These are phyloP conservation scores for Eucidaris tribuloides DNA, from an alignment of 35 echinoderm and acorn worm species.

Conservation along the genomic window DNA sequence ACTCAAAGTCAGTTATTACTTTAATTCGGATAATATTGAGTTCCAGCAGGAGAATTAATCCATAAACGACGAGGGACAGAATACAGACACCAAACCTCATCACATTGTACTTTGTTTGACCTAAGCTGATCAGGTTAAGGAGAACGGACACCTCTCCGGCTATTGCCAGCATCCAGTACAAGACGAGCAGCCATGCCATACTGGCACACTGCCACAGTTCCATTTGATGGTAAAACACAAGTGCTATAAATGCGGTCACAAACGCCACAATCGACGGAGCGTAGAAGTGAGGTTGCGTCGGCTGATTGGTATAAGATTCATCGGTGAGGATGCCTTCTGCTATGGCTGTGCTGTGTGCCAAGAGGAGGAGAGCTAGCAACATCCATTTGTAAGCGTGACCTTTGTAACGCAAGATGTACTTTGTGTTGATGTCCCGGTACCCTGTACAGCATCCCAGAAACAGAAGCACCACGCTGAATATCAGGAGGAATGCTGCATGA, in stretches of 20 bases:
- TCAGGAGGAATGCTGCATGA: slow-evolving; percentile 26
- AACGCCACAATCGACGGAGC: slow-evolving; percentile 20
- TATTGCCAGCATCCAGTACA: slow-evolving; percentile 48
- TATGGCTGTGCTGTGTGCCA: slow-evolving; percentile 45
- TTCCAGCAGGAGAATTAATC: slow-evolving; percentile 26
- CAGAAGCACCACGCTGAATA: slow-evolving; percentile 14
- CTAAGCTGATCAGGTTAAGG: slow-evolving; percentile 11
- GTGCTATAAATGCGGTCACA: background rate
- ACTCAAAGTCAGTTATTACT: too few species aligned
- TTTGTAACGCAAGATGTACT: slow-evolving; percentile 46
- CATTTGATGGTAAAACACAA: slow-evolving; percentile 56
- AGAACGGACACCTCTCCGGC: slow-evolving; percentile 20
- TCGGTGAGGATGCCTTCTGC: slow-evolving; percentile 73
- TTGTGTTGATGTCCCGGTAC: background rate
- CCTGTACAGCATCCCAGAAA: slow-evolving; percentile 27
- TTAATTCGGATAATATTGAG: slow-evolving; percentile 27
- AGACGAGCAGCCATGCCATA: slow-evolving; percentile 23
- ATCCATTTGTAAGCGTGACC: slow-evolving; percentile 53
- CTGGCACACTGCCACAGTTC: slow-evolving; percentile 41
- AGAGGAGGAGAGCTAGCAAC: slow-evolving; percentile 11
- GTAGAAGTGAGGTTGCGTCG: slow-evolving; percentile 51
- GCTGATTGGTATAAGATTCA: slow-evolving; percentile 4
- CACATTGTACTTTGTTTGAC: background rate
- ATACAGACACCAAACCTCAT: slow-evolving; percentile 32
- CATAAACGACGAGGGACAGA: background rate